Percentiles rank a stretch among this genome's conserved stretches.
Conservation (phyloP, 2,888 invertebrate genomes). For the Exephanes ischioxanthus region DNA sequence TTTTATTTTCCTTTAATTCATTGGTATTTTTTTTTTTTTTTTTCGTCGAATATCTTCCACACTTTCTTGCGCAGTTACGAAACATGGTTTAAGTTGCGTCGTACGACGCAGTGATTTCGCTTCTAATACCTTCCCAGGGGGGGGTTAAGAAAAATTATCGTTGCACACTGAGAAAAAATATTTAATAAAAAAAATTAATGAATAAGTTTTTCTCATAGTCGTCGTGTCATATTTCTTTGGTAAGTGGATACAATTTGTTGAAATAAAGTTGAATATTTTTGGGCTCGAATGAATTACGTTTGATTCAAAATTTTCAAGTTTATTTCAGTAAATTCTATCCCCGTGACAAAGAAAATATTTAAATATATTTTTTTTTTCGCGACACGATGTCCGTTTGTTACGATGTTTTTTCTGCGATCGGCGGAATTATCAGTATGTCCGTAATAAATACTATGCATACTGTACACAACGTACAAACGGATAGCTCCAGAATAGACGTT, state of each 20-base stretch:
- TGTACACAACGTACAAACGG: neutral
- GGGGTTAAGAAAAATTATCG: neutral
- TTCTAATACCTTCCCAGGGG: neutral
- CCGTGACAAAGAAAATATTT: neutral
- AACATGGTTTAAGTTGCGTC: constrained; percentile 11
- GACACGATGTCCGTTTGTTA: neutral
- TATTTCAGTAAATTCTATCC: neutral
- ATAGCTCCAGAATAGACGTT: neutral
- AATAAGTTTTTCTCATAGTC: neutral
- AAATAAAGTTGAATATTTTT: neutral
- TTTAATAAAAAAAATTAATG: neutral
- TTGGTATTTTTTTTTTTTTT: constrained; percentile 15
- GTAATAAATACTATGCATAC: neutral
- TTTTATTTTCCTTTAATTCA: constrained; percentile 14
- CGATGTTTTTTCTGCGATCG: neutral
- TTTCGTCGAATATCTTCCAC: constrained; percentile 28
- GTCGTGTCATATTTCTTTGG: neutral
- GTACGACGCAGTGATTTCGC: constrained; percentile 27
- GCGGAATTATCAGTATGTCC: neutral
- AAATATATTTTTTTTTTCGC: neutral
- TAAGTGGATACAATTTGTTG: neutral
- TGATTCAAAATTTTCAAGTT: neutral
- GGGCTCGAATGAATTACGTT: neutral
- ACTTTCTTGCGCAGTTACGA: neutral
- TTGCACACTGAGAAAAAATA: neutral